Base-by-base conservation (phyloP, 2,888 invertebrate genomes). In the Amiota minor region DNA sequence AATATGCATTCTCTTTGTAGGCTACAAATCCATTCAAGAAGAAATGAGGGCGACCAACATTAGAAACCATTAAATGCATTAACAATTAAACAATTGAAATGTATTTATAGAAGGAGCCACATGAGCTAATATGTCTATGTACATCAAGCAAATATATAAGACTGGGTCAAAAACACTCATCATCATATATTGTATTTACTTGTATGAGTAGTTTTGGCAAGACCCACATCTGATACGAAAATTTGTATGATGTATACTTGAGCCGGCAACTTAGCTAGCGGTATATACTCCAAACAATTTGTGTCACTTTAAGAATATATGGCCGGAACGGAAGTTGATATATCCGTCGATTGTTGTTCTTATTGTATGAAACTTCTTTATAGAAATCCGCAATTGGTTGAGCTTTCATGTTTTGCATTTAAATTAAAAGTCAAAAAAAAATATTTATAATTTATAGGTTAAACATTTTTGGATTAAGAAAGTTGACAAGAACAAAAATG, bases 391-490 rank as follows among this genome's bases (percentile, higher is more conserved):
- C n/a, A 9, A 18, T 35, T 62, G 23, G 62, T 18, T 1, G 59
- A 35, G 35, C 6, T 59, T 16, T 18, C 35, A 62, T 62, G 45
- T 45, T 62, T 16, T 4, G 62, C 45, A 62, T 62, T 35, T 62
- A 4, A 45, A 35, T 35, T 62, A 12, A 45, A 6, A 35, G n/a
- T 18, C 35, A 23, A 35, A 35, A 35, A 35, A 35, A 45, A 12
- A 35, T n/a, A n/a, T n/a, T n/a, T n/a, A 14, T 11, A 45, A 8
- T 62, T 35, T 62, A n/a, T 62, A 9, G 23, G 62, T 35, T 18
- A 62, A 62, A 20, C 59, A 59, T 59, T 59, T 59, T 18, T 59
- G 23, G 59, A n/a, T 59, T 59, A 18, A 59, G 59, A 59, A 59
- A 59, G 59, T 59, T 59, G 16, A 53, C n/a, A 20, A 56, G 2